Evolutionary conservation across 64 coral and sea anemone species (phyloP).

Genomic region (Montipora foliosa): DNA sequence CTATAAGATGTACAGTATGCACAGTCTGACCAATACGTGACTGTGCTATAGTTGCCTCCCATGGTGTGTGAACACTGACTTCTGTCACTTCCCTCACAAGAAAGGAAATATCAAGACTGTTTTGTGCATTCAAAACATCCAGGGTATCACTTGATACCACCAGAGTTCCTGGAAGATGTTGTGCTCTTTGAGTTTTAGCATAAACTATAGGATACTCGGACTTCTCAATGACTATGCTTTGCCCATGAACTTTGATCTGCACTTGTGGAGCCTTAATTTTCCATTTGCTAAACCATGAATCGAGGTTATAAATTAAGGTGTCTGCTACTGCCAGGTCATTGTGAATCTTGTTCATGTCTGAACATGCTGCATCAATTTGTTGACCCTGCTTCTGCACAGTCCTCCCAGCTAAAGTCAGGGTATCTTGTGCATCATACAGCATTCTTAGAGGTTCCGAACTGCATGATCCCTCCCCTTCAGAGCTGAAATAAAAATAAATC

Average conservation of each 20-base stretch:
- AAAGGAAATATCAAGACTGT: slow-evolving; percentile 56
- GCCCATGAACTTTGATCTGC: slow-evolving; percentile 71
- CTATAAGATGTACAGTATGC: slow-evolving; percentile 70
- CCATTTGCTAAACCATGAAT: slow-evolving; percentile 93
- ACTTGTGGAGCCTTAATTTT: slow-evolving; percentile 59
- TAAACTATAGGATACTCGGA: slow-evolving; percentile 83
- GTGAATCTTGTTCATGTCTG: slow-evolving; percentile 96
- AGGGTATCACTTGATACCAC: slow-evolving; percentile 64
- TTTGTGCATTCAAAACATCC: slow-evolving; percentile 64
- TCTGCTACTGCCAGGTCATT: slow-evolving; percentile 93
- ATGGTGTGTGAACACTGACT: slow-evolving; percentile 87
- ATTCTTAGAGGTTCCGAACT: slow-evolving; percentile 50
- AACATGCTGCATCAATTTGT: slow-evolving; percentile 84
- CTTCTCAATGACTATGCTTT: slow-evolving; percentile 57
- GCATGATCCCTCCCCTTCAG: background rate
- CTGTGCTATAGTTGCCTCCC: slow-evolving; percentile 78
- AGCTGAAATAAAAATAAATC: background rate
- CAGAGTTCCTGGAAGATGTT: slow-evolving; percentile 74
- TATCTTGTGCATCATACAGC: slow-evolving; percentile 82
- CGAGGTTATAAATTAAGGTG: slow-evolving; percentile 91
- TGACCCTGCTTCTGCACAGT: slow-evolving; percentile 86
- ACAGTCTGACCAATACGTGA: slow-evolving; percentile 77
- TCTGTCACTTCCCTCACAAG: slow-evolving; percentile 74
- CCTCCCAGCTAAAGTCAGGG: slow-evolving; percentile 69
- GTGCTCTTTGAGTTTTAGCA: slow-evolving; percentile 65